These are phyloP conservation scores for Cephus sareptanus DNA, from an alignment of 2,888 invertebrate species.

Conservation along the genomic window DNA sequence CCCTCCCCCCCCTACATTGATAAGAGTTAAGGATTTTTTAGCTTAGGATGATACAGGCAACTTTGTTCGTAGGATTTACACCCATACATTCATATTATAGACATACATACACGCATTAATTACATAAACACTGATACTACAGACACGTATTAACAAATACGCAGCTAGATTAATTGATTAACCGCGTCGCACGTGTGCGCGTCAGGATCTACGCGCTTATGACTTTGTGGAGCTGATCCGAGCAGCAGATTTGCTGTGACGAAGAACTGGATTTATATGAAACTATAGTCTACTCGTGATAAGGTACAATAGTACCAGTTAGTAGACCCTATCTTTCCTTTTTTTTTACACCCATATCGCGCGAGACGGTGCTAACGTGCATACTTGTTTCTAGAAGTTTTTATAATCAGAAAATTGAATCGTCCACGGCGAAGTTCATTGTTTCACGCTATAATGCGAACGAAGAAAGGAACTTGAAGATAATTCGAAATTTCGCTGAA, in stretches of 20 bases:
- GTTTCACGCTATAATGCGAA: neutral
- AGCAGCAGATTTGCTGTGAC: neutral
- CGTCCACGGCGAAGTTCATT: neutral
- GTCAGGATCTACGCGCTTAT: neutral
- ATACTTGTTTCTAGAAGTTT: neutral
- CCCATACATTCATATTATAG: constrained; percentile 20
- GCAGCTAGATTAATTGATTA: neutral
- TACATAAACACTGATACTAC: neutral
- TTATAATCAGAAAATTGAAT: neutral
- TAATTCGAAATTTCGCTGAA: neutral
- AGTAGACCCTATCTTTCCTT: neutral
- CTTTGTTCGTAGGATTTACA: constrained; percentile 25
- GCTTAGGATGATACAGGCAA: constrained; percentile 39
- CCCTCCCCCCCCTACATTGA: constrained; percentile 40
- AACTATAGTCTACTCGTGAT: neutral
- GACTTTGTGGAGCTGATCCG: neutral
- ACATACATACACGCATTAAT: constrained; percentile 31
- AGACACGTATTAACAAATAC: neutral
- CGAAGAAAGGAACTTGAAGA: neutral
- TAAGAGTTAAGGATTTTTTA: constrained; percentile 54
- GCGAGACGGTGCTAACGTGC: neutral
- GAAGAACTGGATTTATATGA: neutral
- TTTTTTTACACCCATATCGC: neutral
- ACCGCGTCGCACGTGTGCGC: neutral
- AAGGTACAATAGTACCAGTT: neutral